Evolutionary conservation across 2,797 vertebrate genomes (phyloP).

Genomic region (Myripristis jacobus): DNA sequence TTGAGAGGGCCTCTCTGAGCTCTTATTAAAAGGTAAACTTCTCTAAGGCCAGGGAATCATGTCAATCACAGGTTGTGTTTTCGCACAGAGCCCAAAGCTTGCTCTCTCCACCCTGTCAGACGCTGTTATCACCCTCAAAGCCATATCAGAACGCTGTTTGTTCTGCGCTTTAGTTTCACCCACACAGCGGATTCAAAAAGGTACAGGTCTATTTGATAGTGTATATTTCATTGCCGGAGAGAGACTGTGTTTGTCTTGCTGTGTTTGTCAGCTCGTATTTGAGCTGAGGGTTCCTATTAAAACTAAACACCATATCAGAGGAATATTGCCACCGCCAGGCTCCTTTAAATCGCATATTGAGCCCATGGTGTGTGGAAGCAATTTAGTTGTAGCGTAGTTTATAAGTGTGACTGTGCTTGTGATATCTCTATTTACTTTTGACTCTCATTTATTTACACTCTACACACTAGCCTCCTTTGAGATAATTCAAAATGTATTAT

Average conservation of each 20-base stretch:
- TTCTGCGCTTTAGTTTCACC: conserved; percentile 93
- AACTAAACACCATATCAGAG: conserved; percentile 86
- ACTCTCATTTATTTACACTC: conserved; percentile 75
- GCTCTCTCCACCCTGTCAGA: conserved; percentile 84
- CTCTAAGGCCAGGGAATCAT: conserved; percentile 80
- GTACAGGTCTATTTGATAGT: conserved; percentile 88
- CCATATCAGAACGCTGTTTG: conserved; percentile 92
- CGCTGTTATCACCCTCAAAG: conserved; percentile 94
- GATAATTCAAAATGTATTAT: conserved; percentile 62
- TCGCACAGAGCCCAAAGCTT: conserved; percentile 80
- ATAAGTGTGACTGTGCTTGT: conserved; percentile 71
- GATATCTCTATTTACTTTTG: conserved; percentile 75
- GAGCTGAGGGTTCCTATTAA: conserved; percentile 85
- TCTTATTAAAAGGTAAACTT: conserved; percentile 90
- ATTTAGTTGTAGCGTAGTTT: conserved; percentile 81
- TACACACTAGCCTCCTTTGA: conserved; percentile 33
- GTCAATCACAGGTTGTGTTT: conserved; percentile 85
- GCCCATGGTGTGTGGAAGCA: conserved; percentile 79
- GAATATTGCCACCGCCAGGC: conserved; percentile 83
- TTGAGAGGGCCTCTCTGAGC: conserved; percentile 78
- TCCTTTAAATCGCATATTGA: conserved; percentile 82
- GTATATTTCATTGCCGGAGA: conserved; percentile 85
- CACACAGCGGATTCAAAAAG: conserved; percentile 90
- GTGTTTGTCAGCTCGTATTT: conserved; percentile 86
- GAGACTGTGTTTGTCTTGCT: conserved; percentile 87